Evolutionary conservation across 2,113 vertebrate species (phyloP).

Genomic region (Ceuthmochares aereus): DNA sequence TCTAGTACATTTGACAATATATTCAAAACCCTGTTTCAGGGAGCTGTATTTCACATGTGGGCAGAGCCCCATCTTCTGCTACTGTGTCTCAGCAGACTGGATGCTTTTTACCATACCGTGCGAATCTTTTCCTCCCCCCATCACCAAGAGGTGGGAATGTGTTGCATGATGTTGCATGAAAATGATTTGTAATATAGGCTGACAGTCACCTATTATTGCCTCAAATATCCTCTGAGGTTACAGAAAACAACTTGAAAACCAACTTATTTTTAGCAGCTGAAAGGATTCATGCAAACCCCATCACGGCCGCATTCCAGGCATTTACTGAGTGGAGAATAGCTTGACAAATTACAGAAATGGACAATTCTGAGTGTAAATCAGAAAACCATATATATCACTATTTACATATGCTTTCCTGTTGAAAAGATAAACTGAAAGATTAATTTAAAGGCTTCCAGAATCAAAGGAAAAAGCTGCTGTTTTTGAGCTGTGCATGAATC

Average conservation of each 20-base stretch:
- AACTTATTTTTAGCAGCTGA: constrained; percentile 56
- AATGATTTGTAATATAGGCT: neutral
- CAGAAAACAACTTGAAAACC: constrained; percentile 44
- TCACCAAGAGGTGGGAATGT: neutral
- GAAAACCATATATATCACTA: neutral
- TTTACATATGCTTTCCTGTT: constrained; percentile 5
- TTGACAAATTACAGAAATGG: constrained; percentile 31
- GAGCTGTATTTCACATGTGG: neutral
- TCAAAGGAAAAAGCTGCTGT: neutral
- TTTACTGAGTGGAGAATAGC: neutral
- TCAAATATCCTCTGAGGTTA: constrained; percentile 1
- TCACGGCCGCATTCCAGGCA: constrained; percentile 15
- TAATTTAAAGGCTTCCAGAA: neutral
- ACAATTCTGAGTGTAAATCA: neutral
- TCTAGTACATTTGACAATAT: neutral
- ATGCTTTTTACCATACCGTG: neutral
- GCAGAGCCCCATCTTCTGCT: neutral
- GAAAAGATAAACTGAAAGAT: constrained; percentile 9
- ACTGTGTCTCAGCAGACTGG: neutral
- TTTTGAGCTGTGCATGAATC: constrained; percentile 41
- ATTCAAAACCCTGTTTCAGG: neutral
- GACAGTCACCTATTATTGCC: constrained; percentile 22
- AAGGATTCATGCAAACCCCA: constrained; percentile 31
- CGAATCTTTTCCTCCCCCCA: neutral
- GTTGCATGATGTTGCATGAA: neutral